Conservation (phyloP, 2,113 vertebrate genomes). For the Oostethus manadensis region DNA sequence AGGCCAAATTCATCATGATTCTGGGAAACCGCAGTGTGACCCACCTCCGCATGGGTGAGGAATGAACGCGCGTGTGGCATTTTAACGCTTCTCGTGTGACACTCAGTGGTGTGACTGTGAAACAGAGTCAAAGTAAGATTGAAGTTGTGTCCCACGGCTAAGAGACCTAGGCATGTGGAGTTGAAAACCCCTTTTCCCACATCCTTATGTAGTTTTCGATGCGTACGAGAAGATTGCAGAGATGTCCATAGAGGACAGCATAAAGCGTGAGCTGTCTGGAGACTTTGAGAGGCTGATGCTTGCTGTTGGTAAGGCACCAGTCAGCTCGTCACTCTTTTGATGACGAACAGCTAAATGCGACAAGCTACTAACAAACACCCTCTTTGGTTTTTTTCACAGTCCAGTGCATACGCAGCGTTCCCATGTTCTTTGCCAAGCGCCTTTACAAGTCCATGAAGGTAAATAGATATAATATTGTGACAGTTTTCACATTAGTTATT, state of each 20-base stretch:
- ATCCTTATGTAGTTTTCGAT: slow-evolving; percentile 80
- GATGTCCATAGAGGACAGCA: slow-evolving; percentile 86
- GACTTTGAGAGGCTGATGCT: slow-evolving; percentile 96
- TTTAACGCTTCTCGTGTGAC: slow-evolving; percentile 5
- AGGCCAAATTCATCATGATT: slow-evolving; percentile 93
- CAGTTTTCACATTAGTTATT: too few relatives aligned
- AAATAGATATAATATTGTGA: slow-evolving; percentile 36
- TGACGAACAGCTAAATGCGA: neutral
- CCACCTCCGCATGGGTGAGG: slow-evolving; percentile 84
- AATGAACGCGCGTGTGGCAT: slow-evolving; percentile 21
- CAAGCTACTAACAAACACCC: neutral
- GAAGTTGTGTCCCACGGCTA: too few relatives aligned
- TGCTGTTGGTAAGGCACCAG: slow-evolving; percentile 80
- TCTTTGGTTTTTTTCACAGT: slow-evolving; percentile 66
- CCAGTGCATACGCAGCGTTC: slow-evolving; percentile 81
- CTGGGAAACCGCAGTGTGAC: slow-evolving; percentile 88
- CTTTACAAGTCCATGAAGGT: slow-evolving; percentile 98
- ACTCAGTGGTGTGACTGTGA: neutral
- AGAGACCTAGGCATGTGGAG: too few relatives aligned
- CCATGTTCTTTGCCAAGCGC: slow-evolving; percentile 87
- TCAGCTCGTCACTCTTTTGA: neutral
- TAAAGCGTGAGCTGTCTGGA: slow-evolving; percentile 88
- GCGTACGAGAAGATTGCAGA: slow-evolving; percentile 85
- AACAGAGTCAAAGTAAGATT: too few relatives aligned
- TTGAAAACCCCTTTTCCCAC: neutral